Percentiles rank a stretch among this genome's conserved stretches.
phyloP scores from a whole-genome alignment of 2,113 vertebrate species.

The Gallinago jamesoni region DNA sequence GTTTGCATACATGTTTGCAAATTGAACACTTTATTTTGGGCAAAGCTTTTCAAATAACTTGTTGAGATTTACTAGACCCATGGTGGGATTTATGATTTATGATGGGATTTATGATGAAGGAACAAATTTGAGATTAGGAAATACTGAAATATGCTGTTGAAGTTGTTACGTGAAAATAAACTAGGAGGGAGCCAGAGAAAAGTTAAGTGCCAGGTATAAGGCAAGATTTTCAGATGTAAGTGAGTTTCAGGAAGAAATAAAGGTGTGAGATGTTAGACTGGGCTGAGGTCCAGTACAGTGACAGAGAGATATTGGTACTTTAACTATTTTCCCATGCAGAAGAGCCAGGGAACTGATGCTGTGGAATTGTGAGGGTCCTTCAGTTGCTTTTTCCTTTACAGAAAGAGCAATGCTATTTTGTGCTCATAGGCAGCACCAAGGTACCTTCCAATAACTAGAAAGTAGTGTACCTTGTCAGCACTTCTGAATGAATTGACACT shows the following conservation, averaged over 20 bases:
- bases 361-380: neutral
- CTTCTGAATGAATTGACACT: neutral
- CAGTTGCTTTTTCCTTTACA: neutral
- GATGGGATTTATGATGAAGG: neutral
- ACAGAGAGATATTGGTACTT: neutral
- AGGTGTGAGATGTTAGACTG: neutral
- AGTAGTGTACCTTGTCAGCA: neutral
- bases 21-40: neutral
- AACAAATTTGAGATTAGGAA: neutral
- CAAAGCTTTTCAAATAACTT: neutral
- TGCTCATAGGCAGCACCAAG: neutral
- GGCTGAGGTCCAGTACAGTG: neutral
- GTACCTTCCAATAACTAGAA: neutral
- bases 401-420: neutral
- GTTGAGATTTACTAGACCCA: neutral
- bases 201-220: neutral
- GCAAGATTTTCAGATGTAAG: neutral
- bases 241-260: neutral
- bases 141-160: neutral
- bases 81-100: neutral
- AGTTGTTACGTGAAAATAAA: neutral
- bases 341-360: neutral
- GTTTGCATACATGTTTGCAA: neutral
- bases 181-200: neutral
- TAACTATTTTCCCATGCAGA: neutral